Evolutionary conservation across 2,888 invertebrate species (phyloP).

Genomic region (Syrista parreyssii): DNA sequence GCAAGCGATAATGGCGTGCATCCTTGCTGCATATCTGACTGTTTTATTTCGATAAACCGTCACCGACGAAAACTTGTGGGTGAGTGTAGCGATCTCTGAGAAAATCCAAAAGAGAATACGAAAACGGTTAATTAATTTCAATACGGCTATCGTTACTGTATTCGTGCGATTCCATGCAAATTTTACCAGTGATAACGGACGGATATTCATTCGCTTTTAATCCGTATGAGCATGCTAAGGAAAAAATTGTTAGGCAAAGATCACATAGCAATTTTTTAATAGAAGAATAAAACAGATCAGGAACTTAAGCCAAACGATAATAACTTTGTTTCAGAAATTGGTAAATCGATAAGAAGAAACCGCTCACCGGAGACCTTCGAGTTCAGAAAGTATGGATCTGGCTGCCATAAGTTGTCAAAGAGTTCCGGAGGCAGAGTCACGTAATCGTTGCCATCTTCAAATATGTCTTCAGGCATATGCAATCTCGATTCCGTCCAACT

Average conservation of each 20-base stretch:
- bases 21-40: slow-evolving; percentile 81
- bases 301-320: background rate
- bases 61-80: slow-evolving; percentile 84
- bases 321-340: slow-evolving; percentile 1
- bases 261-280: background rate
- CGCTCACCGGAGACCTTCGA: slow-evolving; percentile 83
- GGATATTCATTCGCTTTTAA: slow-evolving; percentile 6
- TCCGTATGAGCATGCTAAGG: background rate
- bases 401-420: slow-evolving; percentile 89
- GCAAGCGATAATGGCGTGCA: slow-evolving; percentile 88
- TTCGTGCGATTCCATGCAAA: background rate
- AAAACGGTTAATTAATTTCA: background rate
- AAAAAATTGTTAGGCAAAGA: background rate
- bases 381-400: slow-evolving; percentile 86
- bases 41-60: slow-evolving; percentile 84
- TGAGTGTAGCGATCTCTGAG: slow-evolving; percentile 83
- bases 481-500: slow-evolving; percentile 84
- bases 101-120: background rate
- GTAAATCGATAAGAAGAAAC: background rate
- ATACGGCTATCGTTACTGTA: background rate
- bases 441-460: slow-evolving; percentile 84
- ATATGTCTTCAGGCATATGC: slow-evolving; percentile 80
- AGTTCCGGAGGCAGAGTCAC: slow-evolving; percentile 83
- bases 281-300: slow-evolving; percentile 4
- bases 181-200: background rate